Evolutionary conservation across 2,113 vertebrate genomes (phyloP), one percentile per base, ranked within the genome.

Genomic region (Chamaetylas fuelleborni): DNA sequence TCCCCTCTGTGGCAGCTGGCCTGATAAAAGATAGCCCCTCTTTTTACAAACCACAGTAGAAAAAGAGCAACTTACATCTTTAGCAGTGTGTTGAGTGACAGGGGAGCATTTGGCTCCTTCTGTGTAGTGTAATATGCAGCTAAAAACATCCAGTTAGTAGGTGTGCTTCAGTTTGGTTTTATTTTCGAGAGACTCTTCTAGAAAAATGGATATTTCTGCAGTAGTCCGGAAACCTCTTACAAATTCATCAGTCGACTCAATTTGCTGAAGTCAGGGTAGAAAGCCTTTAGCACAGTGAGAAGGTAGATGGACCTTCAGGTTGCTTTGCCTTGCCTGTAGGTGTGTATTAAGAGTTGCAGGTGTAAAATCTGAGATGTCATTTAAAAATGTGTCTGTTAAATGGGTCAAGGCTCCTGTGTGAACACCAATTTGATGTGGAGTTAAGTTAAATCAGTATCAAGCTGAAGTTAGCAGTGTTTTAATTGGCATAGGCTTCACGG

Each of bases 101-200:
- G 71, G 42, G 31, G 94, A 96, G 81, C 47, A 95, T 96, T 96
- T 94, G 82, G 60, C 92, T 88, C 54, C 50, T 65, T 93, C 62
- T 66, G 51, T 1, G 0, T 61, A 60, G 65, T 67, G 56, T 78
- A 93, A 92, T 66, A 50, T 47, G 91, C 86, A 95, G 92, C 92
- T 96, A 93, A 95, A 96, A 96, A 74, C 81, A 89, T 91, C 56
- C 61, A 84, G 51, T 86, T 92, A 40, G 91, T 96, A 96, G 93
- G 95, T 95, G 91, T 97, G 69, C 60, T 71, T 92, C 60, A 47
- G 24, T 84, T 54, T 60, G 42, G 51, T 66, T 90, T 91, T 87
- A 71, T 66, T 83, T 84, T 81, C 2, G 6, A 88, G 38, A 74
- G 80, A 78, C 47, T 51, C 36, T 87, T 93, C 85, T 82, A 85